These are phyloP conservation scores for Tenrec ecaudatus DNA, from an alignment of 2,113 vertebrate genomes.

Conservation along the genomic window DNA sequence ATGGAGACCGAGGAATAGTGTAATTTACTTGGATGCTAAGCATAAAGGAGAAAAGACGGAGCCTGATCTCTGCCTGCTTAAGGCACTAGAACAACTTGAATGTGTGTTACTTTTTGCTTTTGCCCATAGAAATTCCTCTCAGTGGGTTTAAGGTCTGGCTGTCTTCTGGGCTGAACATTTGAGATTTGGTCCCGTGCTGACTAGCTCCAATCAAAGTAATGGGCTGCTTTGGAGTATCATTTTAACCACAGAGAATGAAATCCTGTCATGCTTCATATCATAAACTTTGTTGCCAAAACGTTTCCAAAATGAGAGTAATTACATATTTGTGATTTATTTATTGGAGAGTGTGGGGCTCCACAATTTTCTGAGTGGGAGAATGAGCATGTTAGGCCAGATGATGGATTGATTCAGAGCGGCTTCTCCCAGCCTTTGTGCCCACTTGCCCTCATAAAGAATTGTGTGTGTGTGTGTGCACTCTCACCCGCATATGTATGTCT, in stretches of 20 bases:
- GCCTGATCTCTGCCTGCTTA: not conserved
- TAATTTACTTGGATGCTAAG: not conserved
- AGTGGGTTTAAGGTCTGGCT: constrained; percentile 39
- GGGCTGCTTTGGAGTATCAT: not conserved
- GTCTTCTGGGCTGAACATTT: constrained; percentile 30
- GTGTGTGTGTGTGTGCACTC: not conserved
- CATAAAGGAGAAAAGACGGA: not conserved
- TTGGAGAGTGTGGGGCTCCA: not conserved
- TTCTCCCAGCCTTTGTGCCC: not conserved
- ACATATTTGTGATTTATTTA: constrained; percentile 21
- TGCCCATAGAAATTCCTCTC: not conserved
- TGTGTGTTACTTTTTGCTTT: constrained; percentile 21
- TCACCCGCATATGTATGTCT: not conserved
- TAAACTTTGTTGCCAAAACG: constrained; percentile 25
- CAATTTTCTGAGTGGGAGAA: not conserved
- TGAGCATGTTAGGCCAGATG: not conserved
- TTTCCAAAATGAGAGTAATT: constrained; percentile 11
- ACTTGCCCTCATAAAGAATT: not conserved
- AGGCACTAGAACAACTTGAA: not conserved
- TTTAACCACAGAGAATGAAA: constrained; percentile 46
- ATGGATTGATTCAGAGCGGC: not conserved
- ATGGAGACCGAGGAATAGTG: not conserved
- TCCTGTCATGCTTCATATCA: not conserved
- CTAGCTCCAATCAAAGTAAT: constrained; percentile 27
- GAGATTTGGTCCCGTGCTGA: constrained; percentile 27